Percentiles rank a stretch among this genome's conserved stretches.
Evolutionary conservation across 2,113 vertebrate species (phyloP).

Genomic region (Tamias sibiricus): DNA sequence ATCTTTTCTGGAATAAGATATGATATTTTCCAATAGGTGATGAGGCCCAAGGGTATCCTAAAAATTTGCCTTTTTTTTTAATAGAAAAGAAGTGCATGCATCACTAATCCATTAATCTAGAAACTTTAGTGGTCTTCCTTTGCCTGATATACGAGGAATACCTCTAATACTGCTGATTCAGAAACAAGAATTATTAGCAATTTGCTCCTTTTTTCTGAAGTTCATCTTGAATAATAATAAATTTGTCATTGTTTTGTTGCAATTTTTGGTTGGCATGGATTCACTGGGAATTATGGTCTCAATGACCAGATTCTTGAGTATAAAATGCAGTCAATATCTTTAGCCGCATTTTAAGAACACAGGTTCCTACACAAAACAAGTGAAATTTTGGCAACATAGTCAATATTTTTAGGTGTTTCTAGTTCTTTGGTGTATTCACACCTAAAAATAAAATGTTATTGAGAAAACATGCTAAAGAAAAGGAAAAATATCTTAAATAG

Average conservation of each 20-base stretch:
- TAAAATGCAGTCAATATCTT: not conserved
- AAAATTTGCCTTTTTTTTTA: not conserved
- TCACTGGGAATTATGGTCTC: not conserved
- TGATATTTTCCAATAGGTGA: not conserved
- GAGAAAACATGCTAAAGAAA: not conserved
- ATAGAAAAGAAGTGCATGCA: not conserved
- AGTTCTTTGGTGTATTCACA: not conserved
- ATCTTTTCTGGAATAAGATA: not conserved
- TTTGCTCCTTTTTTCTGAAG: not conserved
- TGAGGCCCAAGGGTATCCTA: not conserved
- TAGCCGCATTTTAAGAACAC: not conserved
- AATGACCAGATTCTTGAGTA: not conserved
- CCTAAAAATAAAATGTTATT: conserved; percentile 19
- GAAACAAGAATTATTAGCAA: conserved; percentile 22
- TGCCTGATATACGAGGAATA: not conserved
- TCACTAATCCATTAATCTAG: not conserved
- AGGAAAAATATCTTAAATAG: not conserved
- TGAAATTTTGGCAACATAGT: conserved; percentile 2
- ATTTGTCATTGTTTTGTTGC: not conserved
- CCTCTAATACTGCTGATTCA: not conserved
- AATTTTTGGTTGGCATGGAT: not conserved
- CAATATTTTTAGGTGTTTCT: conserved; percentile 4
- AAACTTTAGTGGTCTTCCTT: conserved; percentile 20
- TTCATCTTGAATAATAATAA: not conserved
- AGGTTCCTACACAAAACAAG: not conserved